phyloP scores from a whole-genome alignment of 2,888 invertebrate species.

The Balanococcus diminutus region DNA sequence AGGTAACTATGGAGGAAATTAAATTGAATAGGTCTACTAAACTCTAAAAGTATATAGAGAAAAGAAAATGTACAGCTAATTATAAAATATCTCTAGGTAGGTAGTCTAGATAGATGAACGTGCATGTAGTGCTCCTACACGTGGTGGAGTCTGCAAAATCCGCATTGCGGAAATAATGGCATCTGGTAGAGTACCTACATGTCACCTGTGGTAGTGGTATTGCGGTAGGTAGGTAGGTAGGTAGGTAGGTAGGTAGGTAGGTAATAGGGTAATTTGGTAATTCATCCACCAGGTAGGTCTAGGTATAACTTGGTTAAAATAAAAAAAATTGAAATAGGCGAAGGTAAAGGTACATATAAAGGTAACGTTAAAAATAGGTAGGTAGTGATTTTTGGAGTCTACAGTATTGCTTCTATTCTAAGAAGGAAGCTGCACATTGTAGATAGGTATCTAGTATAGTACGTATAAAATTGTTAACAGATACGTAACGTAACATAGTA shows the following conservation, averaged over 20 bases:
- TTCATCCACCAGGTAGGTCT: neutral
- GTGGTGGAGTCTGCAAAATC: no score
- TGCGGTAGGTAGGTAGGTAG: neutral
- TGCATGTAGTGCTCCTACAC: no score
- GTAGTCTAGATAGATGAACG: no score
- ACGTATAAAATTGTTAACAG: neutral
- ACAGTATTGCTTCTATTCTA: conserved; percentile 48
- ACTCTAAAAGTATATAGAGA: no score
- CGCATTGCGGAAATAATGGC: no score
- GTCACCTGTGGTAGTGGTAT: neutral
- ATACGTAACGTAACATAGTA: neutral
- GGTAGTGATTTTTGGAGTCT: conserved; percentile 49
- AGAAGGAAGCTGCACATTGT: conserved; percentile 45
- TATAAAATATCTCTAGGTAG: no score
- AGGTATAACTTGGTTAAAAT: neutral
- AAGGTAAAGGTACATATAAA: neutral
- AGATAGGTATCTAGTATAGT: neutral
- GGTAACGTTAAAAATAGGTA: conserved; percentile 27
- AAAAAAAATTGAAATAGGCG: neutral
- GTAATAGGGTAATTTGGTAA: no score
- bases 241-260: neutral
- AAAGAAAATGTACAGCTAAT: no score
- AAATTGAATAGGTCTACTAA: no score
- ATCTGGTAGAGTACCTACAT: no score
- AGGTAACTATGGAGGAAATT: no score